phyloP scores from a whole-genome alignment of 2,888 invertebrate genomes.

The Drosophila pegasa region DNA sequence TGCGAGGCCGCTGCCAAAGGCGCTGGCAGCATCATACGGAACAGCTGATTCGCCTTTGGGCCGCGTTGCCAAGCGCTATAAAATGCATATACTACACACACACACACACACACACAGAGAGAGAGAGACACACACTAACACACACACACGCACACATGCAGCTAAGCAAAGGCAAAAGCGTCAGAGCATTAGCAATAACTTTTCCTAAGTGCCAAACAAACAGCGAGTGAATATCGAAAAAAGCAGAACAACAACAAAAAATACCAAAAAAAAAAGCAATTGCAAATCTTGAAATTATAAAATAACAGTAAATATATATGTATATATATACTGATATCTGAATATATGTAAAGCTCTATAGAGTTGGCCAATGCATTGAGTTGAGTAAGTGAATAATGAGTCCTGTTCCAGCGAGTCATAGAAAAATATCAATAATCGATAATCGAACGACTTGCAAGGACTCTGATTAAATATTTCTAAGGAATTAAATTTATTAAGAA shows the following conservation, averaged over 20 bases:
- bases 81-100: conserved; percentile 24
- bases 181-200: conserved; percentile 26
- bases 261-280: not conserved
- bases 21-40: conserved; percentile 37
- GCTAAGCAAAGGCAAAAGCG: conserved; percentile 2
- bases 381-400: conserved; percentile 1
- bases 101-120: conserved; percentile 20
- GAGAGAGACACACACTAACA: conserved; percentile 13
- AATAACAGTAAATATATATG: not conserved
- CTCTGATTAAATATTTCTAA: no score
- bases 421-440: not conserved
- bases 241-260: not conserved
- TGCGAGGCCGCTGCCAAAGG: conserved; percentile 57
- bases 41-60: conserved; percentile 61
- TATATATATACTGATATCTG: no score
- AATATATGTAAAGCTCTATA: not conserved
- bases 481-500: no score
- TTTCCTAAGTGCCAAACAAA: conserved; percentile 18
- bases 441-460: no score
- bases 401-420: not conserved
- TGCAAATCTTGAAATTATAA: not conserved
- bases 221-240: conserved; percentile 1
- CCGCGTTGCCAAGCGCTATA: conserved; percentile 35
- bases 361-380: not conserved
- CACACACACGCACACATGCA: not conserved